Percentiles rank a stretch among this genome's conserved stretches.
Conservation (phyloP, 2,797 vertebrate species). For the Merluccius polli region DNA sequence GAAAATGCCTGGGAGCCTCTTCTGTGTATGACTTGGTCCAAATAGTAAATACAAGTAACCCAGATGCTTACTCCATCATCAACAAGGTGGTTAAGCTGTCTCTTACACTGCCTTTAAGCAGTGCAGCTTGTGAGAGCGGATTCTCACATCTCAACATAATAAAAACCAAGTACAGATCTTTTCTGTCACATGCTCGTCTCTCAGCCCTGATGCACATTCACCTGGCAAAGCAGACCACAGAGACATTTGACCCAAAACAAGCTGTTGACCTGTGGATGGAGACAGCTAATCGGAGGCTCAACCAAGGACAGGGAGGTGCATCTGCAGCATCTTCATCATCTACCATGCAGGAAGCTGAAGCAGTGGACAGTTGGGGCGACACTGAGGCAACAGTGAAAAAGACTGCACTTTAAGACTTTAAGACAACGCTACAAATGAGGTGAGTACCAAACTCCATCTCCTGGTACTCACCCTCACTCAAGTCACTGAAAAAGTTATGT, state of each 20-base stretch:
- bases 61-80: no score
- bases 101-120: no score
- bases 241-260: neutral
- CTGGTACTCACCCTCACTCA: conserved; percentile 3
- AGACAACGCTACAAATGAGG: neutral
- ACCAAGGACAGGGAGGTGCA: neutral
- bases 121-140: no score
- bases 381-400: conserved; percentile 1
- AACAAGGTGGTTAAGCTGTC: no score
- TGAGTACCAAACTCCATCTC: conserved; percentile 18
- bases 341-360: conserved; percentile 8
- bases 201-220: conserved; percentile 16
- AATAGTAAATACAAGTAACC: no score
- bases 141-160: conserved; percentile 1
- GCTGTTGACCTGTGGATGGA: neutral
- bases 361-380: neutral
- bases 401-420: conserved; percentile 7
- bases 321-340: conserved; percentile 2
- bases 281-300: neutral
- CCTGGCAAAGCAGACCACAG: neutral
- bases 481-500: neutral
- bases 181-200: conserved; percentile 20
- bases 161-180: neutral
- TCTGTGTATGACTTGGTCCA: no score
- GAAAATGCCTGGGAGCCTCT: no score